Conservation (phyloP, 2,797 vertebrate species). For the Pangasius djambal region DNA sequence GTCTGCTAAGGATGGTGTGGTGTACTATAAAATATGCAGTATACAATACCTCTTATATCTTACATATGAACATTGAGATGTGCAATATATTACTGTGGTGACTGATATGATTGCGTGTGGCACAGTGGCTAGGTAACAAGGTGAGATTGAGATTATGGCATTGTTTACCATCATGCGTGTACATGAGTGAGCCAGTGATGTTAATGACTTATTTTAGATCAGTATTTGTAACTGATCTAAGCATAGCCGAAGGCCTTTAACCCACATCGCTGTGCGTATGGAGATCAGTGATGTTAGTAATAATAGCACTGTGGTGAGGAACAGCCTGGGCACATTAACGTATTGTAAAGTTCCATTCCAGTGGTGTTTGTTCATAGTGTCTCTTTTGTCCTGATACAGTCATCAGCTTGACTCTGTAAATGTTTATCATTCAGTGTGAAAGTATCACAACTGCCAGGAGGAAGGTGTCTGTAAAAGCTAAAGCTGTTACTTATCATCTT, state of each 20-base stretch:
- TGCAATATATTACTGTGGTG: constrained; percentile 40
- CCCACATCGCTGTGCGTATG: not conserved
- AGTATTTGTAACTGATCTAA: constrained; percentile 6
- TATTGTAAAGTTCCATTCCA: constrained; percentile 24
- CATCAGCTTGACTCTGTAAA: constrained; percentile 11
- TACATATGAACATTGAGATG: constrained; percentile 27
- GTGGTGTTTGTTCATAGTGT: constrained; percentile 10
- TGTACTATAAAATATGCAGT: constrained; percentile 66
- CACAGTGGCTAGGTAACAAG: not conserved
- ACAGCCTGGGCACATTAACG: not conserved
- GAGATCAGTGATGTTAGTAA: constrained; percentile 2
- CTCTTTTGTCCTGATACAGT: constrained; percentile 7
- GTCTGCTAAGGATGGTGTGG: constrained; percentile 44
- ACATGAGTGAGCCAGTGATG: not conserved
- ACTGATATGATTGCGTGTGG: not conserved
- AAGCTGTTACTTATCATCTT: constrained; percentile 4
- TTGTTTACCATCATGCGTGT: not conserved
- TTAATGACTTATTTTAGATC: constrained; percentile 5
- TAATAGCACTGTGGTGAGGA: constrained; percentile 19
- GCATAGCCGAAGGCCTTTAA: constrained; percentile 4
- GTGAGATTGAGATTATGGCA: not conserved
- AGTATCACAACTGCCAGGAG: constrained; percentile 26
- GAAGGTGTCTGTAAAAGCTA: constrained; percentile 6
- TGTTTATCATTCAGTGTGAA: constrained; percentile 23
- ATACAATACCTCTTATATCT: constrained; percentile 65